Conservation (phyloP, 1,140 invertebrate species). For the Cyclargus thomasi region DNA sequence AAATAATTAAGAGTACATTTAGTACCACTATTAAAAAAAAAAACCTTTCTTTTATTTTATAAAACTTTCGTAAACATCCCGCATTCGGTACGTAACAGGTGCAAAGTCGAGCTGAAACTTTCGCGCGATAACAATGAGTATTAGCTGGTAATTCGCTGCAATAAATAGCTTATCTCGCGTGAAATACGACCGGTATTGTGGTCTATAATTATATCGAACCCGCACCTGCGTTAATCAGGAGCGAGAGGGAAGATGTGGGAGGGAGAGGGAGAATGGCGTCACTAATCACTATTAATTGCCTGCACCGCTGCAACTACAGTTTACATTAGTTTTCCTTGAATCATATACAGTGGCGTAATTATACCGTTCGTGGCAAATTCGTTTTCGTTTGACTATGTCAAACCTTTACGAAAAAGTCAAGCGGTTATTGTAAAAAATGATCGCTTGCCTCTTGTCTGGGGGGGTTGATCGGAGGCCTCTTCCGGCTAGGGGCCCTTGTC, state of each 20-base stretch:
- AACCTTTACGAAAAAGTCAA: too few species aligned
- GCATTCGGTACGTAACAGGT: not conserved
- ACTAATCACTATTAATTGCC: not conserved
- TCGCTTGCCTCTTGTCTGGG: too few species aligned
- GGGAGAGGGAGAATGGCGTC: not conserved
- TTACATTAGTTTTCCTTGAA: not conserved
- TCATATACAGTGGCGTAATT: not conserved
- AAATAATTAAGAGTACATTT: too few species aligned
- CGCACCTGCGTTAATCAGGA: not conserved
- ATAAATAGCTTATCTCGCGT: conserved; percentile 1
- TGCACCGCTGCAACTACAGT: not conserved
- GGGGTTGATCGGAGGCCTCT: too few species aligned
- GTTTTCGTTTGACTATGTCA: too few species aligned
- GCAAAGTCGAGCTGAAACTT: not conserved
- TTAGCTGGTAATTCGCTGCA: not conserved
- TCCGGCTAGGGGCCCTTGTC: too few species aligned
- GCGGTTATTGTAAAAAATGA: too few species aligned
- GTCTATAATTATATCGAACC: not conserved
- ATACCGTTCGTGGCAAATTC: too few species aligned
- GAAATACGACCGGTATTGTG: conserved; percentile 2
- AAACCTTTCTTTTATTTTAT: too few species aligned
- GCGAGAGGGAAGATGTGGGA: not conserved
- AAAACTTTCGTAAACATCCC: too few species aligned
- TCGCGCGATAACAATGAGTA: not conserved
- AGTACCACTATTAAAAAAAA: too few species aligned